Evolutionary conservation across 2,113 vertebrate genomes (phyloP).

Genomic region (Lagopus leucura): DNA sequence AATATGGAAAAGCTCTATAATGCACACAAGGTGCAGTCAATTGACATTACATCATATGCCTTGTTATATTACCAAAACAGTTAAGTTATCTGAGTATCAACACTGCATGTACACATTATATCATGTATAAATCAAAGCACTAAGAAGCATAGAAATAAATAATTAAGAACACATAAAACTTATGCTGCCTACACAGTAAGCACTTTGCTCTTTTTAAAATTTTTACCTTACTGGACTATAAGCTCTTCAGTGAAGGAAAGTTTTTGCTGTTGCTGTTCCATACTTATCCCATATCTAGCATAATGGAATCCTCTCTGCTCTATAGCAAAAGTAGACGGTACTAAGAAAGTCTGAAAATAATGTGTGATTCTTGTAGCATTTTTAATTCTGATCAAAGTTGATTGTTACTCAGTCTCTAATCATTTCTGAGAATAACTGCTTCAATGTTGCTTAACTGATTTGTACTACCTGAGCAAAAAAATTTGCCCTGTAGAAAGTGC

Average conservation of each 20-base stretch:
- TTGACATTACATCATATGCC: slow-evolving; percentile 61
- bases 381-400: neutral
- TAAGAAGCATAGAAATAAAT: slow-evolving; percentile 61
- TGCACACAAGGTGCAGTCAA: slow-evolving; percentile 44
- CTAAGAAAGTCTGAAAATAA: neutral
- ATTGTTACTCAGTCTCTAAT: neutral
- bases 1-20: slow-evolving; percentile 45
- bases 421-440: neutral
- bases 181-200: slow-evolving; percentile 35
- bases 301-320: neutral
- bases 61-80: slow-evolving; percentile 68
- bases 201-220: slow-evolving; percentile 35
- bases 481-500: neutral
- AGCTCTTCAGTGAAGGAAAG: neutral
- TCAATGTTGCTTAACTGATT: neutral
- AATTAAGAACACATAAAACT: slow-evolving; percentile 60
- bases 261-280: neutral
- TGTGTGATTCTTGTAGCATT: neutral
- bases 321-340: neutral
- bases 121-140: slow-evolving; percentile 58
- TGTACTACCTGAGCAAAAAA: neutral
- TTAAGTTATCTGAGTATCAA: slow-evolving; percentile 61
- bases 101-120: slow-evolving; percentile 31
- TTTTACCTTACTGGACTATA: neutral
- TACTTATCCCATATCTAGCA: neutral